Conservation (phyloP, 2,113 vertebrate species). For the Crotophaga sulcirostris region DNA sequence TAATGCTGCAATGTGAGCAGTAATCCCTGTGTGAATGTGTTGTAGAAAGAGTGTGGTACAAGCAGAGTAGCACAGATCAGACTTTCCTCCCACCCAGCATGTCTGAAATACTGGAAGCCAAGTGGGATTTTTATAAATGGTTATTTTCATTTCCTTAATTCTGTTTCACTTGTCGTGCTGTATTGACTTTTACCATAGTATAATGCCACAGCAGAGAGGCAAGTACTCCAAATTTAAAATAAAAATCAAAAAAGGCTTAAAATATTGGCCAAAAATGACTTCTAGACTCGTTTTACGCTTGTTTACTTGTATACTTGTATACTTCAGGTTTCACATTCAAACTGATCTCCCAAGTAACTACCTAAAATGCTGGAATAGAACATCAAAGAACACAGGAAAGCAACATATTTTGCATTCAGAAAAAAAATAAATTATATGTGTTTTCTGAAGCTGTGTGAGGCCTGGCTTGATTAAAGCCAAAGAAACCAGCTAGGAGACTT, state of each 20-base stretch:
- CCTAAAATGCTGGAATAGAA: not conserved
- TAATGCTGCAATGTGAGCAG: not conserved
- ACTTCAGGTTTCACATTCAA: not conserved
- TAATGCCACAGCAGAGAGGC: not conserved
- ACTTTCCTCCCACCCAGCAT: not conserved
- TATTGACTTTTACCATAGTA: not conserved
- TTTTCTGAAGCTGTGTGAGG: not conserved
- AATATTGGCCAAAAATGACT: not conserved
- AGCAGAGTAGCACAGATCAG: not conserved
- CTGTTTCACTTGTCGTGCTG: not conserved
- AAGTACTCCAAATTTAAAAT: not conserved
- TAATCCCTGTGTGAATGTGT: not conserved
- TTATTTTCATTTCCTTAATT: not conserved
- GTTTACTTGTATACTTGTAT: too few relatives aligned
- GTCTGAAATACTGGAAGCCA: not conserved
- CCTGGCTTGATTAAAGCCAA: not conserved
- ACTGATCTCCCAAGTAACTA: not conserved
- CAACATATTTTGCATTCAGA: not conserved
- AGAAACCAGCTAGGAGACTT: not conserved
- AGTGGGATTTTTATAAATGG: not conserved
- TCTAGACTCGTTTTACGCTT: not conserved
- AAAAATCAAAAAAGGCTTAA: not conserved
- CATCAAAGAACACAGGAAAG: not conserved
- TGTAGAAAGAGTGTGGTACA: not conserved
- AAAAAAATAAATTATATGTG: not conserved